These are phyloP conservation scores for Chiloscyllium plagiosum DNA, from an alignment of 2,113 vertebrate genomes.

Conservation along the genomic window DNA sequence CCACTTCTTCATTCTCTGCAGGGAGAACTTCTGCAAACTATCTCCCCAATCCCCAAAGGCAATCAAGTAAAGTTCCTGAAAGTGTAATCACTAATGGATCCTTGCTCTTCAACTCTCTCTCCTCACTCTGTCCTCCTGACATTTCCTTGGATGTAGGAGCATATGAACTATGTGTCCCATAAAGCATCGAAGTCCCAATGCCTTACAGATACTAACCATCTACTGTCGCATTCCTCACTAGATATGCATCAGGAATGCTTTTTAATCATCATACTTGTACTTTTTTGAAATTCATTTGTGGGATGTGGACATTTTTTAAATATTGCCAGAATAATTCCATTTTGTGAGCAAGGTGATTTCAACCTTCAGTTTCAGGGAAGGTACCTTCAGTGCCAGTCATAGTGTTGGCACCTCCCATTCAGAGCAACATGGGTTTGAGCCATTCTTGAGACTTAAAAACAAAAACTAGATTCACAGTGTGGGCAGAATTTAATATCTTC, in stretches of 20 bases:
- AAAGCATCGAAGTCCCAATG: too few species aligned
- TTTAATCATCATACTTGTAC: not conserved
- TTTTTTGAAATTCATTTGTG: not conserved
- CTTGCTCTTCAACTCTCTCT: not conserved
- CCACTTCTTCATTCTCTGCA: not conserved
- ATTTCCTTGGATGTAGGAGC: not conserved
- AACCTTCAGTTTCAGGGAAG: not conserved
- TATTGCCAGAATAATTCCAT: not conserved
- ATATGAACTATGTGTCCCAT: too few species aligned
- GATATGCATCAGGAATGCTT: not conserved
- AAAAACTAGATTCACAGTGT: too few species aligned
- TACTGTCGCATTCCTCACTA: not conserved
- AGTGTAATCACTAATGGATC: not conserved
- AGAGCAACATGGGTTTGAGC: too few species aligned
- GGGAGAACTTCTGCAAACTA: not conserved
- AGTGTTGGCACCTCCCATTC: too few species aligned
- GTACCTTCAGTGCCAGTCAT: too few species aligned
- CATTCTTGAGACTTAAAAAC: too few species aligned
- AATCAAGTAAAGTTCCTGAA: not conserved
- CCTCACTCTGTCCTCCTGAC: not conserved
- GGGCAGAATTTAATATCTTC: too few species aligned
- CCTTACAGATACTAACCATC: not conserved
- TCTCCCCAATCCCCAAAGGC: slow-evolving; percentile 11
- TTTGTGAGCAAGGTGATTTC: not conserved
- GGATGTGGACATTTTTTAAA: not conserved